Conservation (phyloP, 2,113 vertebrate species). For the Progne subis region DNA sequence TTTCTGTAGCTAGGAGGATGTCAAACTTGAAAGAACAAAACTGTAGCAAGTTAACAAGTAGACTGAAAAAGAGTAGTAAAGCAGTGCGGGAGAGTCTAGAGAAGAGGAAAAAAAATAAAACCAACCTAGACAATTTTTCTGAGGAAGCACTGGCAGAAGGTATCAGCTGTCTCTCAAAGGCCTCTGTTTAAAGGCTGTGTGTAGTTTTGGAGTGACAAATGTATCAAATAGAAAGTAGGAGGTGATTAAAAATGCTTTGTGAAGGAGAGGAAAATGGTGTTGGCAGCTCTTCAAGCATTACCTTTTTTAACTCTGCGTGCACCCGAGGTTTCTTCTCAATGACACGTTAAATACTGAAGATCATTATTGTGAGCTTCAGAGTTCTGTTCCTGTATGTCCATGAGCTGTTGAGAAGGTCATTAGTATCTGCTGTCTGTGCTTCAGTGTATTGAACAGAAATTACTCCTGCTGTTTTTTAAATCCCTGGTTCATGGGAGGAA, state of each 20-base stretch:
- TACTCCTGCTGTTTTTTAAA: not conserved
- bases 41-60: conserved; percentile 26
- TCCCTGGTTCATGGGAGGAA: not conserved
- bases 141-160: conserved; percentile 33
- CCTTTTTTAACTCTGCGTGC: fast-evolving
- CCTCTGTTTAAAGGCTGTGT: not conserved
- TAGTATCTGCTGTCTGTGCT: not conserved
- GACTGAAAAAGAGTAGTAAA: conserved; percentile 32
- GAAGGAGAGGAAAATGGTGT: not conserved
- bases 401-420: not conserved
- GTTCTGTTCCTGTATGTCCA: not conserved
- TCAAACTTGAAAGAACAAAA: conserved; percentile 35
- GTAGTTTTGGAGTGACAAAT: not conserved
- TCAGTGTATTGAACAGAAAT: not conserved
- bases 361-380: not conserved
- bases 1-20: conserved; percentile 44
- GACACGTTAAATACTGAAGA: not conserved
- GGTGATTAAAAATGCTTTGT: not conserved
- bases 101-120: not conserved
- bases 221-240: not conserved
- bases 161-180: conserved; percentile 23
- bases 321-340: not conserved
- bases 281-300: not conserved
- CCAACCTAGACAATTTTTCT: conserved; percentile 17
- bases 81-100: conserved; percentile 26